Evolutionary conservation across 2,888 invertebrate genomes (phyloP).

Genomic region (Cantharis nigra): DNA sequence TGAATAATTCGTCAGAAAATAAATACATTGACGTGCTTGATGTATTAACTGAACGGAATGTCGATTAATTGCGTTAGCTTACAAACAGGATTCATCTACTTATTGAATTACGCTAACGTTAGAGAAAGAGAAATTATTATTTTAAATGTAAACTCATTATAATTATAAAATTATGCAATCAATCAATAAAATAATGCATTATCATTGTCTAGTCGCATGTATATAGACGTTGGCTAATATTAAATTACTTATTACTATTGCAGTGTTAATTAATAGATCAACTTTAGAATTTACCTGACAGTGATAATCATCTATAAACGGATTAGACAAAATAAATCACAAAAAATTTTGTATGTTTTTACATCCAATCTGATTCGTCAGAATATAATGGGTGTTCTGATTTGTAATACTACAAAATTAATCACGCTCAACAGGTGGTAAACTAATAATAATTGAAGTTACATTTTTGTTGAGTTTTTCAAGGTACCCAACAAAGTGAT

Average conservation of each 20-base stretch:
- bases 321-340: conserved; percentile 1
- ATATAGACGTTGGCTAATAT: not conserved
- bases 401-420: conserved; percentile 10
- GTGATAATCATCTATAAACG: conserved; percentile 14
- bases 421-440: conserved; percentile 7
- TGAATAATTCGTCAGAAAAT: not conserved
- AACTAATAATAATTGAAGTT: conserved; percentile 10
- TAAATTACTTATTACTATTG: not conserved
- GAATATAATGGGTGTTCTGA: conserved; percentile 7
- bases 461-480: conserved; percentile 1
- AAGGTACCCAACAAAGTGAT: not conserved
- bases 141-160: not conserved
- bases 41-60: not conserved
- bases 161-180: not conserved
- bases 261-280: conserved; percentile 11
- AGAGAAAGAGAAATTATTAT: not conserved
- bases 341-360: conserved; percentile 7
- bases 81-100: not conserved
- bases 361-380: conserved; percentile 2
- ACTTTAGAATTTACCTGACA: conserved; percentile 5
- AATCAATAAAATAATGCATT: not conserved
- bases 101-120: not conserved
- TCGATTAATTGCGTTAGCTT: not conserved
- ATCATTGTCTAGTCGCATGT: not conserved
- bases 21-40: not conserved